Evolutionary conservation across 2,888 invertebrate species (phyloP).

Genomic region (Ctena decussata): DNA sequence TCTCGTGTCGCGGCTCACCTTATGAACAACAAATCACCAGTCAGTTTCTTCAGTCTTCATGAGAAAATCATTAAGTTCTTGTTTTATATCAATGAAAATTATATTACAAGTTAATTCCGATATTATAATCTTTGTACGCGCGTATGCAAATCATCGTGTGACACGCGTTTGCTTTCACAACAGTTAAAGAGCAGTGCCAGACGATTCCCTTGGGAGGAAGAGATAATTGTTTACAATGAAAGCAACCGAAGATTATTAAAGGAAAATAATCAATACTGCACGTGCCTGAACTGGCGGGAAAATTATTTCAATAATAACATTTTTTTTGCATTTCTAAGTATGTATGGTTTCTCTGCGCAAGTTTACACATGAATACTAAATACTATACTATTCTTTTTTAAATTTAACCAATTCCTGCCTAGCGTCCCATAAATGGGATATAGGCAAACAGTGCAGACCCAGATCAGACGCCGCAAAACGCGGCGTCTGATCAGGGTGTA

Average conservation of each 20-base stretch:
- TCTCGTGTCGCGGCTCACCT: too few relatives aligned
- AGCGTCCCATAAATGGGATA: too few relatives aligned
- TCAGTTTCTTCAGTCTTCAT: background rate
- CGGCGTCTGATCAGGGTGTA: too few relatives aligned
- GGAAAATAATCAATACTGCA: background rate
- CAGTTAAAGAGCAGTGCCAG: background rate
- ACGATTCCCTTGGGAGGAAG: background rate
- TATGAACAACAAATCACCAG: background rate
- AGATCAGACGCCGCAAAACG: too few relatives aligned
- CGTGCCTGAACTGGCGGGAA: background rate
- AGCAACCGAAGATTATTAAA: background rate
- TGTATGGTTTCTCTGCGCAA: too few relatives aligned
- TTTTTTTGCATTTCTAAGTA: too few relatives aligned
- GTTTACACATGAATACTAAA: too few relatives aligned
- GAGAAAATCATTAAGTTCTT: background rate
- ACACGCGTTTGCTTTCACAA: slow-evolving; percentile 19
- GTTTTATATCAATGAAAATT: background rate
- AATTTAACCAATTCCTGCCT: too few relatives aligned
- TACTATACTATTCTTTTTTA: too few relatives aligned
- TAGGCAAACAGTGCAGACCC: too few relatives aligned
- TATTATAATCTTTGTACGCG: background rate
- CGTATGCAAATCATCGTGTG: background rate
- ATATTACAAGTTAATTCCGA: slow-evolving; percentile 6
- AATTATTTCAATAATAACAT: too few relatives aligned
- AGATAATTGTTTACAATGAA: slow-evolving; percentile 1